These are phyloP conservation scores for Tachystola acroxantha DNA, from an alignment of 2,888 invertebrate genomes.

Conservation along the genomic window DNA sequence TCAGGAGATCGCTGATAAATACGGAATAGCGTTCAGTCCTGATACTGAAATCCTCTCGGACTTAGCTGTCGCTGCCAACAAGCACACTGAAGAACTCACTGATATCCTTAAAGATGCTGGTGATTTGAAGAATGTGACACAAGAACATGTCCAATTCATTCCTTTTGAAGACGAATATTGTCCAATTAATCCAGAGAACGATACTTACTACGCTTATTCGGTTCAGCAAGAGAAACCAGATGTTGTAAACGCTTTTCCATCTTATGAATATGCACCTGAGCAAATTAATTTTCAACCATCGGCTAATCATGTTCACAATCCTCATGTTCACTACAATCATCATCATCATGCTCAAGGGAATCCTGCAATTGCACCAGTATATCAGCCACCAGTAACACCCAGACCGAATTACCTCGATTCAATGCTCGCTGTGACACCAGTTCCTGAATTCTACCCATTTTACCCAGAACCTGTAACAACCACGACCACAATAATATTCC, in stretches of 20 bases:
- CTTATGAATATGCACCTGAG: slow-evolving; percentile 24
- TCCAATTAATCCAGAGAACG: slow-evolving; percentile 20
- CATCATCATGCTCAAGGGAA: too few species aligned
- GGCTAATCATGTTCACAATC: slow-evolving; percentile 21
- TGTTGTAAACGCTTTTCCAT: slow-evolving; percentile 14
- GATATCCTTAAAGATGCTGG: slow-evolving; percentile 46
- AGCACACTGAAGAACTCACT: slow-evolving; percentile 56
- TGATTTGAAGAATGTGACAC: slow-evolving; percentile 33
- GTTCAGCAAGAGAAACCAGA: slow-evolving; percentile 19
- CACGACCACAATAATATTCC: slow-evolving; percentile 30
- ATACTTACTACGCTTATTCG: slow-evolving; percentile 30
- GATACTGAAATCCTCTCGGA: slow-evolving; percentile 61
- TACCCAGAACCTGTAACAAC: slow-evolving; percentile 42
- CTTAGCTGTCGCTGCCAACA: slow-evolving; percentile 52
- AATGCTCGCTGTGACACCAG: slow-evolving; percentile 39
- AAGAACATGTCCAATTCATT: slow-evolving; percentile 25
- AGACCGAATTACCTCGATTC: slow-evolving; percentile 54
- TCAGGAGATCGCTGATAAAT: slow-evolving; percentile 69
- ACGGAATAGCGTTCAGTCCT: slow-evolving; percentile 57
- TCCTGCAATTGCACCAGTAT: slow-evolving; percentile 31
- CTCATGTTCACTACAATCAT: slow-evolving; percentile 10
- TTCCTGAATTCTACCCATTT: slow-evolving; percentile 37
- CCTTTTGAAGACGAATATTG: slow-evolving; percentile 17
- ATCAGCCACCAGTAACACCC: slow-evolving; percentile 37
- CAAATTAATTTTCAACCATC: slow-evolving; percentile 15